Evolutionary conservation across 30 jellyfish, hydroid and myxozoan genomes (phyloP), one percentile per base, ranked within the genome.

Genomic region (Cassiopea andromeda): DNA sequence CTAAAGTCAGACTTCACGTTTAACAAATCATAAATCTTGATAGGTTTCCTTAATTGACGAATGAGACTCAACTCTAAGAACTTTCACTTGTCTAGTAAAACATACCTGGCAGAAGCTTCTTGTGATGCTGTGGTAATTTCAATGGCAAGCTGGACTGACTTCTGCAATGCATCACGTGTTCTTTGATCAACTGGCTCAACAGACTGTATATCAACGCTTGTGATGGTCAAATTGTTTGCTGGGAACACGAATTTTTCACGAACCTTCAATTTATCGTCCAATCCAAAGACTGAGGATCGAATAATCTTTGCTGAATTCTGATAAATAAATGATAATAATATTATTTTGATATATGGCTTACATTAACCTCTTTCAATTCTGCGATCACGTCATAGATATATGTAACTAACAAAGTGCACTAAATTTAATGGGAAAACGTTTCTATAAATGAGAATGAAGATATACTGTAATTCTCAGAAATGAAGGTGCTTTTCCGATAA

Each of bases 181-280:
- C 99, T 89, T 64, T 95, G 99, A 83, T 95, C 99, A n/a, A 95
- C 99, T 6, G 99, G 99, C 97, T 95, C 99, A 45, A 95, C 99
- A 7, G 99, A 95, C 84, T 95, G 99, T 69, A 95, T 95, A 88
- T 95, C 99, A 15, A 95, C 98, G 80, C 99, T 95, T 50, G 99
- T 95, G 75, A 95, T 95, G 93, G 90, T 86, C 79, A 95, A 82
- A 64, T 80, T 87, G 70, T 95, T 95, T 60, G 99, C 93, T 38
- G 99, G 99, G 91, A 95, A 95, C 58, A 95, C 85, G 75, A 95
- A 95, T 48, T 92, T 91, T 61, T 85, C 94, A 45, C 99, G 98
- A 38, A 95, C 98, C 85, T 95, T 95, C 89, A 75, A 82, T 44
- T 95, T 95, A 16, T 95, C 98, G 60, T 95, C 99, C 75, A 91